Conservation (phyloP, 2,797 vertebrate genomes). For the Gephyroberyx darwinii region DNA sequence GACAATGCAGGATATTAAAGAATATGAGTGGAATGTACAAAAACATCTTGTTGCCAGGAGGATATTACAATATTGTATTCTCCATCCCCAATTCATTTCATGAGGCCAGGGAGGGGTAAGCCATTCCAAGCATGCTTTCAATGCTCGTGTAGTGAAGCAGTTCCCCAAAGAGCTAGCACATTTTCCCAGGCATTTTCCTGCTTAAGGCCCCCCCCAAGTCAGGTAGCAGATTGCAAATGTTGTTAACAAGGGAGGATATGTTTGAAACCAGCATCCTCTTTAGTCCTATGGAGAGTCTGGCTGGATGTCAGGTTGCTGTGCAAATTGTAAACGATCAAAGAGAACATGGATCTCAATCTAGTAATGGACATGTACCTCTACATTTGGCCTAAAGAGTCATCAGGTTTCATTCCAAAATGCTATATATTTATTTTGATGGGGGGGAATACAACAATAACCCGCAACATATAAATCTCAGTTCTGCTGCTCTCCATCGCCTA, state of each 20-base stretch:
- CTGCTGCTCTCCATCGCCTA: too few relatives aligned
- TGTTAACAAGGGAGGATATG: slow-evolving; percentile 13
- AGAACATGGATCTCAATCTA: not conserved
- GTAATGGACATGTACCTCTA: not conserved
- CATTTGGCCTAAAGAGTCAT: not conserved
- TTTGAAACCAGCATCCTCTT: not conserved
- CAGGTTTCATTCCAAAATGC: too few relatives aligned
- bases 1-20: slow-evolving; percentile 7
- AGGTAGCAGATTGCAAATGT: slow-evolving; percentile 48
- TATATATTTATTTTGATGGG: too few relatives aligned
- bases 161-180: slow-evolving; percentile 42
- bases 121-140: slow-evolving; percentile 38
- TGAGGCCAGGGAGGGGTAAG: slow-evolving; percentile 41
- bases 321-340: slow-evolving; percentile 21
- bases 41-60: slow-evolving; percentile 10
- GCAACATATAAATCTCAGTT: too few relatives aligned
- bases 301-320: slow-evolving; percentile 13
- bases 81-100: slow-evolving; percentile 23
- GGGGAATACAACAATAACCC: too few relatives aligned
- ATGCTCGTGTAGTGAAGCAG: slow-evolving; percentile 18
- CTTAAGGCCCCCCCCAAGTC: slow-evolving; percentile 19
- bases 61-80: slow-evolving; percentile 24
- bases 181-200: slow-evolving; percentile 30
- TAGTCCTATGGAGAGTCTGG: not conserved
- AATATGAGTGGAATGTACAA: slow-evolving; percentile 19